Percentiles rank a stretch among this genome's conserved stretches.
These are phyloP conservation scores for Cinclus mexicanus DNA, from an alignment of 2,113 vertebrate genomes.

Conservation along the genomic window DNA sequence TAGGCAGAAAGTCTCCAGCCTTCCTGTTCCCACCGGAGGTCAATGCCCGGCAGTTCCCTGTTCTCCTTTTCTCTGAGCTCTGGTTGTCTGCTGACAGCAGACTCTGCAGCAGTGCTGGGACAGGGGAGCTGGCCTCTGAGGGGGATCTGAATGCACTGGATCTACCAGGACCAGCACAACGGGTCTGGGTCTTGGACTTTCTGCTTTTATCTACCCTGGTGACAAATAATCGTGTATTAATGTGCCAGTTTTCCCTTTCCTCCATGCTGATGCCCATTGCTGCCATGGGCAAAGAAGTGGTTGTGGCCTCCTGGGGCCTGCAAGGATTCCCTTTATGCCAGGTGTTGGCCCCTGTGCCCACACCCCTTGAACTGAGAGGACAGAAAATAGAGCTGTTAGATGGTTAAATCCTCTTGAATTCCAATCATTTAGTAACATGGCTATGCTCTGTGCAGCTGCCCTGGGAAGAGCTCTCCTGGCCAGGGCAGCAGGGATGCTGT, in stretches of 20 bases:
- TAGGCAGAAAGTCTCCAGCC: background rate
- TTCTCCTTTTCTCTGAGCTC: background rate
- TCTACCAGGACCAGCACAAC: accelerated
- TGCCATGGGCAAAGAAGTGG: background rate
- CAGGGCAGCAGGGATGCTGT: accelerated
- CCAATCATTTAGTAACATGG: background rate
- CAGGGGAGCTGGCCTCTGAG: background rate
- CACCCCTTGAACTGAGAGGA: background rate
- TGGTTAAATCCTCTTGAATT: background rate
- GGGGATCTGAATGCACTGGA: too few species aligned
- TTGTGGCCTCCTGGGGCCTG: background rate
- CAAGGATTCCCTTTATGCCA: background rate
- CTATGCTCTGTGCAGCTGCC: background rate
- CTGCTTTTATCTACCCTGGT: background rate
- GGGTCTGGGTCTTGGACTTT: background rate
- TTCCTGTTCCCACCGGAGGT: constrained; percentile 14
- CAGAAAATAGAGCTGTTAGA: background rate
- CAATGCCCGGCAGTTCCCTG: constrained; percentile 15
- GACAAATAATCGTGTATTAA: background rate
- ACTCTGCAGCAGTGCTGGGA: background rate
- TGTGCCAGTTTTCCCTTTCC: background rate
- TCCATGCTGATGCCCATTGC: background rate
- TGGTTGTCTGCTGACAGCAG: background rate
- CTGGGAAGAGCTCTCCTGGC: background rate
- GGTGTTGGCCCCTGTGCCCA: background rate